phyloP scores from a whole-genome alignment of 1,140 invertebrate genomes.

The Muscidifurax raptorellus region DNA sequence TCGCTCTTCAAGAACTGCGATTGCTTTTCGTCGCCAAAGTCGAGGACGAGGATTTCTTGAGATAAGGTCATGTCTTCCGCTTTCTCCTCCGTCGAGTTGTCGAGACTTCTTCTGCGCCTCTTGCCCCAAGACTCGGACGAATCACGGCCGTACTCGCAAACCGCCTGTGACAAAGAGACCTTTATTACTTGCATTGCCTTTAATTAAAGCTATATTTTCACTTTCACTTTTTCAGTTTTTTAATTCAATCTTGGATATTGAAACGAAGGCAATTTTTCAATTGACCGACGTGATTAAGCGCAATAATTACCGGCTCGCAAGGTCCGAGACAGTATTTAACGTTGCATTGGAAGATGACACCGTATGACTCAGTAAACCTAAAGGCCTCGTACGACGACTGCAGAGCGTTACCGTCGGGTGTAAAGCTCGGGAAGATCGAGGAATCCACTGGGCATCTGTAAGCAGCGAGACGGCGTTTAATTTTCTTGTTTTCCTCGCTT shows the following conservation, averaged over 20 bases:
- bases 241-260: background rate
- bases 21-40: constrained; percentile 92
- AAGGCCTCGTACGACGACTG: constrained; percentile 96
- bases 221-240: background rate
- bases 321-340: constrained; percentile 97
- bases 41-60: constrained; percentile 93
- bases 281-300: background rate
- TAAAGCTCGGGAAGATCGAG: constrained; percentile 93
- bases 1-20: constrained; percentile 87
- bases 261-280: background rate
- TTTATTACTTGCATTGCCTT: background rate
- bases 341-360: constrained; percentile 97
- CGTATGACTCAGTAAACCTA: constrained; percentile 96
- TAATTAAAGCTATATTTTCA: no score
- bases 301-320: constrained; percentile 87
- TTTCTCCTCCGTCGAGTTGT: constrained; percentile 78
- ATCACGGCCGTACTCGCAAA: constrained; percentile 92
- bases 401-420: constrained; percentile 89
- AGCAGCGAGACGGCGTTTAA: constrained; percentile 10
- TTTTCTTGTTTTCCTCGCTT: background rate
- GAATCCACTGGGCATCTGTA: constrained; percentile 92
- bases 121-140: constrained; percentile 93
- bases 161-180: constrained; percentile 78
- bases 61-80: constrained; percentile 95
- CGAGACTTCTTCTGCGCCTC: constrained; percentile 84